Conservation (phyloP, 2,888 invertebrate genomes). For the Hyppa rectilinea region DNA sequence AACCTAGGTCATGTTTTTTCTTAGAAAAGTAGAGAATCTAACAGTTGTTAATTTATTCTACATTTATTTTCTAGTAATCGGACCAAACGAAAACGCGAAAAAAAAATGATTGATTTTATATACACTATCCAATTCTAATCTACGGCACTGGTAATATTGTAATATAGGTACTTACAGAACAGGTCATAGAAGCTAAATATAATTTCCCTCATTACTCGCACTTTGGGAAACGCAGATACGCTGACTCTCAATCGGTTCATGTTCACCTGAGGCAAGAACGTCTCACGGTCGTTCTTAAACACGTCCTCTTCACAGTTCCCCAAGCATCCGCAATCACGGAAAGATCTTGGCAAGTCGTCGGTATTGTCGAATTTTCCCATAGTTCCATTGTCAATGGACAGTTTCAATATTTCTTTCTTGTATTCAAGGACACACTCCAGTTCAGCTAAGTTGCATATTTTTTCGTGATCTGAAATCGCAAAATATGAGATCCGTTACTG, state of each 20-base stretch:
- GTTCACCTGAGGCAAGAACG: conserved; percentile 68
- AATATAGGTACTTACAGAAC: conserved; percentile 91
- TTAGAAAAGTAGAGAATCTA: background rate
- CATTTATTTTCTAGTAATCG: background rate
- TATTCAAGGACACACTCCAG: conserved; percentile 80
- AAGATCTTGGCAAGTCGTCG: conserved; percentile 74
- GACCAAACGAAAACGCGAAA: no score
- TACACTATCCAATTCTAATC: no score
- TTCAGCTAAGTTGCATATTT: conserved; percentile 80
- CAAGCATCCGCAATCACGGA: conserved; percentile 81
- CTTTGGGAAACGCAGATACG: conserved; percentile 92
- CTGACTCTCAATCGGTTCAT: conserved; percentile 83
- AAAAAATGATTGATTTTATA: no score
- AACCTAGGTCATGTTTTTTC: background rate
- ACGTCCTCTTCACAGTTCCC: conserved; percentile 82
- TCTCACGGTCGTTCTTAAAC: conserved; percentile 80
- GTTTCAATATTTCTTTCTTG: conserved; percentile 78
- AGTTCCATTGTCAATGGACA: conserved; percentile 75
- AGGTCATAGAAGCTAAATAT: conserved; percentile 93
- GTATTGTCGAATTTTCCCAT: conserved; percentile 65
- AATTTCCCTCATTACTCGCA: conserved; percentile 92
- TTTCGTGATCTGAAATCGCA: conserved; percentile 78
- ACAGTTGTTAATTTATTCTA: no score
- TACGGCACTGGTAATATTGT: conserved; percentile 7
- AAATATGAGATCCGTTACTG: background rate